Evolutionary conservation across 92 coral and sea anemone genomes (phyloP).

Genomic region (Meandrina meandrites): DNA sequence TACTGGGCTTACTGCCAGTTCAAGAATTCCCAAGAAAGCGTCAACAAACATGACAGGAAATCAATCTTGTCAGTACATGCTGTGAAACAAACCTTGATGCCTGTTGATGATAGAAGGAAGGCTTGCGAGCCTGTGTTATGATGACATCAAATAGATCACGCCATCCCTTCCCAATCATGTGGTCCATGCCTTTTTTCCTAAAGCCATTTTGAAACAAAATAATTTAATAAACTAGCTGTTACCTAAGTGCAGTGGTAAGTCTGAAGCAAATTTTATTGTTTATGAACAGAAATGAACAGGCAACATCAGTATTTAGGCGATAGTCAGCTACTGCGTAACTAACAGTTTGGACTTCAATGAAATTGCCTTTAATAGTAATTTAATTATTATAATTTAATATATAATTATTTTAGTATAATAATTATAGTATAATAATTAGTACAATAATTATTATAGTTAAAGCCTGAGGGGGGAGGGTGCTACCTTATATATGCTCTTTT

Average conservation of each 20-base stretch:
- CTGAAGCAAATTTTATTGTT: neutral
- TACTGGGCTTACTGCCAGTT: no score
- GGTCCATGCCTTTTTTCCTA: conserved; percentile 91
- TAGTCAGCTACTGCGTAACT: neutral
- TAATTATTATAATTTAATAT: no score
- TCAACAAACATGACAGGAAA: no score
- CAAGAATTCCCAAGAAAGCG: no score
- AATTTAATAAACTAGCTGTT: neutral
- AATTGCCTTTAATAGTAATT: no score
- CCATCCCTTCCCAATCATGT: conserved; percentile 91
- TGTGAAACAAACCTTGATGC: conserved; percentile 37
- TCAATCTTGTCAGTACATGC: neutral
- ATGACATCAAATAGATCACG: conserved; percentile 89
- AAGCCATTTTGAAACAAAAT: neutral
- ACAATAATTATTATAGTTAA: no score
- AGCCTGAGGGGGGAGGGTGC: no score
- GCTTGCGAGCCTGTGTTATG: conserved; percentile 89
- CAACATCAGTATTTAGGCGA: neutral
- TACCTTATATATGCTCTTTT: no score
- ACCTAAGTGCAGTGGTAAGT: neutral
- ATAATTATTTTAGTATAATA: no score
- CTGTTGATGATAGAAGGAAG: conserved; percentile 78
- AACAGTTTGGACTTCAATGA: no score
- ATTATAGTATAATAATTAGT: no score
- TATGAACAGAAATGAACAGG: neutral